A percentile compares a stretch with the other conserved stretches of the same genome.
Conservation (phyloP, 2,888 invertebrate species). For the Hydropsyche betteni region DNA sequence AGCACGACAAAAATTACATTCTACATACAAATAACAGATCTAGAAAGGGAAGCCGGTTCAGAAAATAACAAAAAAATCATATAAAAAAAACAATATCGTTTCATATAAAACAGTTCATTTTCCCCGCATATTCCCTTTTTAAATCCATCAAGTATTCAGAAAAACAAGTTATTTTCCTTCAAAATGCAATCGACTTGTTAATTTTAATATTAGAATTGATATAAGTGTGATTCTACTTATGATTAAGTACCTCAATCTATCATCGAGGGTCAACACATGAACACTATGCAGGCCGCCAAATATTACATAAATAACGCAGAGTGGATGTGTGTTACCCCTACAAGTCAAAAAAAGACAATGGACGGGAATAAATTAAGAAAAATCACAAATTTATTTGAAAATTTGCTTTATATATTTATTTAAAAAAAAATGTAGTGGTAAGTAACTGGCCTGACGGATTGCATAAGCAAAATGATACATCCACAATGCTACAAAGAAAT, state of each 20-base stretch:
- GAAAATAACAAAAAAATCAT: too few species aligned
- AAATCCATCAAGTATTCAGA: too few species aligned
- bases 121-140: too few species aligned
- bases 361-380: slow-evolving; percentile 46
- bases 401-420: slow-evolving; percentile 19
- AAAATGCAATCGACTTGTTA: slow-evolving; percentile 13
- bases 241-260: slow-evolving; percentile 28
- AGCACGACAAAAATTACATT: slow-evolving; percentile 24
- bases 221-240: slow-evolving; percentile 22
- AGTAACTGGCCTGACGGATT: slow-evolving; percentile 50
- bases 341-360: slow-evolving; percentile 30
- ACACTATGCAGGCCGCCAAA: slow-evolving; percentile 27
- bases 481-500: slow-evolving; percentile 22
- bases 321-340: slow-evolving; percentile 33
- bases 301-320: slow-evolving; percentile 9
- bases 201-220: background rate
- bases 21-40: slow-evolving; percentile 6
- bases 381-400: background rate
- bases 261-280: slow-evolving; percentile 26
- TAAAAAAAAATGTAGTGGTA: slow-evolving; percentile 39
- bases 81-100: too few species aligned
- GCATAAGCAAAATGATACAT: slow-evolving; percentile 20
- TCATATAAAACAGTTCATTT: too few species aligned
- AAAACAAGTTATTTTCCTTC: too few species aligned
- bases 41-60: background rate